Evolutionary conservation across 2,888 invertebrate species (phyloP).

Genomic region (Trichogramma evanescens): DNA sequence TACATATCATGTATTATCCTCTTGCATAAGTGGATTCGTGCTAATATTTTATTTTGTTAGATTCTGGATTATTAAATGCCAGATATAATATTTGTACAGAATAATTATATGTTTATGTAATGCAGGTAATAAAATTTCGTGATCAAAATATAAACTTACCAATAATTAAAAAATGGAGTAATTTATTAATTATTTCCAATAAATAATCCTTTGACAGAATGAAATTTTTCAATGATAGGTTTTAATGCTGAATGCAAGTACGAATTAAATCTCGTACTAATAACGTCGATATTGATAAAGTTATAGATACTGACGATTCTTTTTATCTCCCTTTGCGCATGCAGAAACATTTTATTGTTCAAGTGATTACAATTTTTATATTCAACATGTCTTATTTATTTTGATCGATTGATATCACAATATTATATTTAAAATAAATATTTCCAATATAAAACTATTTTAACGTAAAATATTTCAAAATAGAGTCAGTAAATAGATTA

Average conservation of each 20-base stretch:
- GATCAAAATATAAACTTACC: no score
- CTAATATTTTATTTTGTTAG: slow-evolving; percentile 8
- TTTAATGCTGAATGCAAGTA: background rate
- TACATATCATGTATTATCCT: background rate
- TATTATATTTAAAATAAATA: slow-evolving; percentile 3
- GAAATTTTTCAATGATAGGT: background rate
- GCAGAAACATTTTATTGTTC: background rate
- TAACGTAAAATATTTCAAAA: slow-evolving; percentile 1
- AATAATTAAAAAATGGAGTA: no score
- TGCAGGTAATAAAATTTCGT: no score
- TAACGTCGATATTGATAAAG: no score
- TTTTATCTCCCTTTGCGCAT: no score
- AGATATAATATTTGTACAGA: slow-evolving; percentile 34
- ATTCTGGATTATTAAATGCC: slow-evolving; percentile 7
- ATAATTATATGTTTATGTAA: slow-evolving; percentile 25
- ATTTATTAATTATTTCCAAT: background rate
- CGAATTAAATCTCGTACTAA: no score
- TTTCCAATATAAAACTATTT: slow-evolving; percentile 10
- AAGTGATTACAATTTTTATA: background rate
- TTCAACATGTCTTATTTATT: slow-evolving; percentile 4
- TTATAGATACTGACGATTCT: no score
- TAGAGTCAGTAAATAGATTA: background rate
- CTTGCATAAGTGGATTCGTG: background rate
- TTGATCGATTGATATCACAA: background rate
- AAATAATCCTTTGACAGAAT: background rate